These are phyloP conservation scores for Chanos chanos DNA, from an alignment of 2,797 vertebrate species.

Conservation along the genomic window DNA sequence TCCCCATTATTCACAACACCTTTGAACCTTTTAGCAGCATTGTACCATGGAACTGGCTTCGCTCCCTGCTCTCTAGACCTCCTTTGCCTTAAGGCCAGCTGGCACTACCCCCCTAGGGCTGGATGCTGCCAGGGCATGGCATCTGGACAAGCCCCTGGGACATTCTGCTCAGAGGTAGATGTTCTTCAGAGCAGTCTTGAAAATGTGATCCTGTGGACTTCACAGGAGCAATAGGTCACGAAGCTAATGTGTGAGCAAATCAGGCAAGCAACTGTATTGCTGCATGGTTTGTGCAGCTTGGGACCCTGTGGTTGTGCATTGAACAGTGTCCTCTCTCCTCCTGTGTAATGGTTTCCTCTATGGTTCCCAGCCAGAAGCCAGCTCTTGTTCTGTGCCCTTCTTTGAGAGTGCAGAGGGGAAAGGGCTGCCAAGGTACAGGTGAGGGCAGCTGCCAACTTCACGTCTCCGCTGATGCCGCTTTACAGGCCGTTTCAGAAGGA, in stretches of 20 bases:
- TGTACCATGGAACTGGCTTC: slow-evolving; percentile 69
- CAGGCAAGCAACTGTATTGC: too few species aligned
- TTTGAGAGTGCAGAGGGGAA: slow-evolving; percentile 39
- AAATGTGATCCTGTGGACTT: slow-evolving; percentile 5
- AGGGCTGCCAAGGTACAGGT: slow-evolving; percentile 61
- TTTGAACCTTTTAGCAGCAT: slow-evolving; percentile 75
- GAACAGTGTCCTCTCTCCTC: slow-evolving; percentile 15
- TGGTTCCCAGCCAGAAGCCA: slow-evolving; percentile 32
- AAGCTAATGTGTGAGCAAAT: slow-evolving; percentile 23
- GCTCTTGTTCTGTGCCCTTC: slow-evolving; percentile 46
- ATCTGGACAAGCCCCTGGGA: slow-evolving; percentile 59
- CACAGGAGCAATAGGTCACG: slow-evolving; percentile 10
- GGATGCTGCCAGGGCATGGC: slow-evolving; percentile 65
- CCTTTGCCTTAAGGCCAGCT: slow-evolving; percentile 73
- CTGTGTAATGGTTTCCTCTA: slow-evolving; percentile 36
- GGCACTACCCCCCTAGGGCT: slow-evolving; percentile 61
- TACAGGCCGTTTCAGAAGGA: slow-evolving; percentile 59
- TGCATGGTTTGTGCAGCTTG: slow-evolving; percentile 16
- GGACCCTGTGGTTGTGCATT: background rate
- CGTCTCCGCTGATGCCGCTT: slow-evolving; percentile 66
- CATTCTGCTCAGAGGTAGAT: slow-evolving; percentile 31
- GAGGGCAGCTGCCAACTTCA: slow-evolving; percentile 62
- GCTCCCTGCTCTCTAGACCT: slow-evolving; percentile 68
- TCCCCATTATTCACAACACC: slow-evolving; percentile 71
- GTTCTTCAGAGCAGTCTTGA: slow-evolving; percentile 16